Percentiles rank a stretch among this genome's conserved stretches.
phyloP scores from a whole-genome alignment of 2,888 invertebrate genomes.

The Marronus borbonicus region DNA sequence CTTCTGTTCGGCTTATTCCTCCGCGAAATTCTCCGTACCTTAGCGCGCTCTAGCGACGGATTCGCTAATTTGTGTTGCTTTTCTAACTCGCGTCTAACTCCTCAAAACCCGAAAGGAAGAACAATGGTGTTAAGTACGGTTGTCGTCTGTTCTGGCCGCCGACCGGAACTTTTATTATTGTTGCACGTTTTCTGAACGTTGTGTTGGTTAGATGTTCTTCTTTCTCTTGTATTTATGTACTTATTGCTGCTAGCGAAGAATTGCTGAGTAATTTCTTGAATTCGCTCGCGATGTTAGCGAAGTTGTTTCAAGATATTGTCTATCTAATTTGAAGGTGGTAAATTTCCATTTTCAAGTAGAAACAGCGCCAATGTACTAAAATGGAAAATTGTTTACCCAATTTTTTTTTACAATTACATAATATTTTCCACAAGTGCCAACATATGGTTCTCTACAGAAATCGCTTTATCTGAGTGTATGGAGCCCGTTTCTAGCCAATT shows the following conservation, averaged over 20 bases:
- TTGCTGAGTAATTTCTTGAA: not conserved
- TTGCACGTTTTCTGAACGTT: constrained; percentile 8
- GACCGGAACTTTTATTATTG: constrained; percentile 34
- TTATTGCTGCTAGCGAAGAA: not conserved
- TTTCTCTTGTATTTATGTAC: not conserved
- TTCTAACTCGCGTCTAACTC: not conserved
- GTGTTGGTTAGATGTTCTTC: not conserved
- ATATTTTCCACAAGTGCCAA: no score
- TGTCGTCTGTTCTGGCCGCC: constrained; percentile 25
- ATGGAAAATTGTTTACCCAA: not conserved
- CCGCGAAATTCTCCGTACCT: constrained; percentile 16
- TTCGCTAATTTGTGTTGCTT: not conserved
- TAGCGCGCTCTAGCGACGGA: not conserved
- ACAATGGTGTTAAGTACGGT: constrained; percentile 36
- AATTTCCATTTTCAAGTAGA: not conserved
- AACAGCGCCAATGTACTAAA: not conserved
- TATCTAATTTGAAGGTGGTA: not conserved
- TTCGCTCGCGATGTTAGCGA: not conserved
- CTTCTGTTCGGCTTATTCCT: constrained; percentile 16
- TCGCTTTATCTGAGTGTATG: no score
- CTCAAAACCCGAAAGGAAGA: not conserved
- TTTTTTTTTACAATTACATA: not conserved
- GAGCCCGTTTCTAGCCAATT: no score
- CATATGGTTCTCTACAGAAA: no score
- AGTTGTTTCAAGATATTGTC: not conserved